A percentile compares a stretch with the other conserved stretches of the same genome.
Evolutionary conservation across 2,113 vertebrate species (phyloP).

Genomic region (Semnornis frantzii): DNA sequence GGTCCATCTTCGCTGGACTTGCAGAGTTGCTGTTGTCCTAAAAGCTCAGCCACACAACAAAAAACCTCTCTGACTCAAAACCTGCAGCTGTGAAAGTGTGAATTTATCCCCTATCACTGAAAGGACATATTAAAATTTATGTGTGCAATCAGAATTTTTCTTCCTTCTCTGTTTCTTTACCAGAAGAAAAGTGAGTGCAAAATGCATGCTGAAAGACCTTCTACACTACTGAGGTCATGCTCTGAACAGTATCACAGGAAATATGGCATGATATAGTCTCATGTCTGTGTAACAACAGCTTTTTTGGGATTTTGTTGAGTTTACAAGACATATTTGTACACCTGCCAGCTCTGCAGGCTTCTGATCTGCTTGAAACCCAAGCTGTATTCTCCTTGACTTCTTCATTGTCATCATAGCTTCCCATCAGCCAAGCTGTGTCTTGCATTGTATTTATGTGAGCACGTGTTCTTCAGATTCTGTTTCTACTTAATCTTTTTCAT

Average conservation of each 20-base stretch:
- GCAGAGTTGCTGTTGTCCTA: background rate
- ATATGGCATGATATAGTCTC: background rate
- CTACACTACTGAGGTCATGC: background rate
- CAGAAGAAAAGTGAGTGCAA: background rate
- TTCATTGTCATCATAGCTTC: slow-evolving; percentile 17
- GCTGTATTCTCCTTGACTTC: background rate
- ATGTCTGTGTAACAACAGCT: background rate
- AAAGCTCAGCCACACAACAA: background rate
- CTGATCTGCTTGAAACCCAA: slow-evolving; percentile 19
- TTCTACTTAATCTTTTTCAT: slow-evolving; percentile 25
- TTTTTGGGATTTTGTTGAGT: slow-evolving; percentile 21
- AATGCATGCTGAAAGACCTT: background rate
- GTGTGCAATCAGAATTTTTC: background rate
- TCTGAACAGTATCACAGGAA: background rate
- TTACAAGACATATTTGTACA: slow-evolving; percentile 11
- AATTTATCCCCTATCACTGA: background rate
- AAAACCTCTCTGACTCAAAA: background rate
- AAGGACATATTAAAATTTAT: background rate
- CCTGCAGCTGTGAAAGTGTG: background rate
- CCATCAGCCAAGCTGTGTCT: background rate
- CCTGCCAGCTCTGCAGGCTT: slow-evolving; percentile 28
- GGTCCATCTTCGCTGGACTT: background rate
- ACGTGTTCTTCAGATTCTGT: background rate
- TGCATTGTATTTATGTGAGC: background rate
- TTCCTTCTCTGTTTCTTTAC: background rate